A percentile compares a stretch with the other conserved stretches of the same genome.
These are phyloP conservation scores for Zeus faber DNA, from an alignment of 2,113 vertebrate species.

Conservation along the genomic window DNA sequence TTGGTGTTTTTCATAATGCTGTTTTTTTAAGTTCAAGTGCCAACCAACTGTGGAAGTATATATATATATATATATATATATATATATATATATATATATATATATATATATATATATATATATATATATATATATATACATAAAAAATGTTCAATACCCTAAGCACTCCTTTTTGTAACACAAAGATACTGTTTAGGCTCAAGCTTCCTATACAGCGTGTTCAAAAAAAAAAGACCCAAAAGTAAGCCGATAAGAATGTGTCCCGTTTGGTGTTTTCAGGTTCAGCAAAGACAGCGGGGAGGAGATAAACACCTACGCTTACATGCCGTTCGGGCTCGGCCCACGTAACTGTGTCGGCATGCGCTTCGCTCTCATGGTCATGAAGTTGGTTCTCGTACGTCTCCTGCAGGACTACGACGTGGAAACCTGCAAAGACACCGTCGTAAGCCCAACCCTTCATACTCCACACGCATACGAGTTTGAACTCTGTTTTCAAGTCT, in stretches of 20 bases:
- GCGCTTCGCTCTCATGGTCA: constrained; percentile 53
- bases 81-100: too few species aligned
- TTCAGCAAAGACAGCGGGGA: constrained; percentile 47
- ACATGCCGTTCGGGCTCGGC: constrained; percentile 59
- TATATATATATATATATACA: too few species aligned
- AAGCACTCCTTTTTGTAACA: too few species aligned
- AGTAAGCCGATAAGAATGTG: background rate
- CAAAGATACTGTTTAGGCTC: too few species aligned
- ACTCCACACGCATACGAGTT: background rate
- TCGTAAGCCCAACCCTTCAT: constrained; percentile 20
- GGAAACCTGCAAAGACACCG: constrained; percentile 53
- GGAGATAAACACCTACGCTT: constrained; percentile 49
- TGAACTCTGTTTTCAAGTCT: background rate
- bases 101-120: too few species aligned
- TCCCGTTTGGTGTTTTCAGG: constrained; percentile 26
- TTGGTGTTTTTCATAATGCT: too few species aligned
- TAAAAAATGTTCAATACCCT: too few species aligned
- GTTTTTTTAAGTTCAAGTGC: too few species aligned
- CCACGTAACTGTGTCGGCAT: constrained; percentile 66
- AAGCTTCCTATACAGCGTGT: too few species aligned
- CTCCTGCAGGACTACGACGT: constrained; percentile 56
- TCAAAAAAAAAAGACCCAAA: background rate
- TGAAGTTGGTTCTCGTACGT: constrained; percentile 51
- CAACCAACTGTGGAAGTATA: too few species aligned
- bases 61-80: too few species aligned